Base-by-base conservation (phyloP, 64 coral and sea anemone species). In the Acropora yongei region DNA sequence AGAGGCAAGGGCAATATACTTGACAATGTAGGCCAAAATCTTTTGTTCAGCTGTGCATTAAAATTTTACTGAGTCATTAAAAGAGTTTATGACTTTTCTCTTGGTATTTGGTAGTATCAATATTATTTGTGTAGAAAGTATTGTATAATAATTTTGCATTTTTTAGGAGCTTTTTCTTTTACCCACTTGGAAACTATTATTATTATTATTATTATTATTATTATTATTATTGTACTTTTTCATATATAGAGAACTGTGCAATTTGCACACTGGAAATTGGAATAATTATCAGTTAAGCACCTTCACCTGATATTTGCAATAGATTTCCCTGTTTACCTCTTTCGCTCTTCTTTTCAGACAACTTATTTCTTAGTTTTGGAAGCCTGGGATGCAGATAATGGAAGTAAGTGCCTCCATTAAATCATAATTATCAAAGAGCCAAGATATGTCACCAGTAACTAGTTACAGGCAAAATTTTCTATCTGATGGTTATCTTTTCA, bases 361-460 rank as follows among this genome's bases (percentile, higher is more conserved):
- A 94, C 92, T 72, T 97, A 97, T 63, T 80, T 74, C 49, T 84
- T 97, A 86, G 77, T 91, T 82, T 71, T 97, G 73, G 89, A 90
- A 50, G 95, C 95, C 41, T 76, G 74, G 80, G 95, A 97, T 88
- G 74, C 43, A 6, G 95, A 97, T 76, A 94, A 90, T 57, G 47
- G 83, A 94, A 93, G 95, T 97, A 88, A 76, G 95, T 88, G 7
- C 44, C 41, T 13, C n/a, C 18, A 30, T 30, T 30, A 30, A 30
- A 30, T 30, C 30, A 7, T 55, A 5, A 55, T 55, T 55, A 55
- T 55, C 6, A 5, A 7, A 7, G 51, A 55, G 51, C 10, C 5
- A 55, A 10, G 51, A 1, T 30, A 30, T 63, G 60, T 63, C 60
- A 63, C 60, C 11, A 63, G 11, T 63, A 55, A 10, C 6, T 10